Conservation (phyloP, 2,888 invertebrate genomes). For the Drosophila kambysellisi region DNA sequence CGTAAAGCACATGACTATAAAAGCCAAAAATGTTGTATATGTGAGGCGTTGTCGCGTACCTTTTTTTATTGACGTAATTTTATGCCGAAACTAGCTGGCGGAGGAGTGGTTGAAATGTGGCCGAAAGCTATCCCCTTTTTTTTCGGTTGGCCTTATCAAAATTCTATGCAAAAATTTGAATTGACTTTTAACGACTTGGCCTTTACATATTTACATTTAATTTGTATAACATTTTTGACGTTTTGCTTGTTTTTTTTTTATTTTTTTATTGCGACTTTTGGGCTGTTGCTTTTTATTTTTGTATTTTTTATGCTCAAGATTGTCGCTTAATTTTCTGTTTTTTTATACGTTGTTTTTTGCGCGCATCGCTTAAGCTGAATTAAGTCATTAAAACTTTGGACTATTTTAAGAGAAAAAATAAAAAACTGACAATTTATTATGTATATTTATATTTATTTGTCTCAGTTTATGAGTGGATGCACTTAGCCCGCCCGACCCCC, state of each 20-base stretch:
- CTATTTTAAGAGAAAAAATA: slow-evolving; percentile 67
- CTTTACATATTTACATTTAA: slow-evolving; percentile 73
- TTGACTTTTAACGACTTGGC: slow-evolving; percentile 79
- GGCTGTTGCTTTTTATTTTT: slow-evolving; percentile 28
- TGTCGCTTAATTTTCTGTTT: slow-evolving; percentile 67
- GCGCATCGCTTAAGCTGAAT: slow-evolving; percentile 48
- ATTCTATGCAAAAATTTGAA: slow-evolving; percentile 78
- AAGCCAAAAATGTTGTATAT: slow-evolving; percentile 24
- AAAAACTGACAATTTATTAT: slow-evolving; percentile 68
- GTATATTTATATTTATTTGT: slow-evolving; percentile 52
- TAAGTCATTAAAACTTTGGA: slow-evolving; percentile 79
- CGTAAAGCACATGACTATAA: slow-evolving; percentile 31
- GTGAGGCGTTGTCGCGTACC: slow-evolving; percentile 56
- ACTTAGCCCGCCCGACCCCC: neutral
- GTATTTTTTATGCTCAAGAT: slow-evolving; percentile 63
- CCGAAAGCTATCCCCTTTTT: slow-evolving; percentile 1
- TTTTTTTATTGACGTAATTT: slow-evolving; percentile 75
- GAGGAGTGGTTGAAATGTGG: neutral
- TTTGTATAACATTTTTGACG: slow-evolving; percentile 71
- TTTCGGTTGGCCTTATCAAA: slow-evolving; percentile 55
- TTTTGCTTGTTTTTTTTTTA: slow-evolving; percentile 22
- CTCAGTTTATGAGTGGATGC: slow-evolving; percentile 62
- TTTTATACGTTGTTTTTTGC: neutral
- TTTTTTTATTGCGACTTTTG: slow-evolving; percentile 35
- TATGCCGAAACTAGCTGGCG: slow-evolving; percentile 67